phyloP scores from a whole-genome alignment of 2,888 invertebrate genomes.

The Strigamia crassipes region DNA sequence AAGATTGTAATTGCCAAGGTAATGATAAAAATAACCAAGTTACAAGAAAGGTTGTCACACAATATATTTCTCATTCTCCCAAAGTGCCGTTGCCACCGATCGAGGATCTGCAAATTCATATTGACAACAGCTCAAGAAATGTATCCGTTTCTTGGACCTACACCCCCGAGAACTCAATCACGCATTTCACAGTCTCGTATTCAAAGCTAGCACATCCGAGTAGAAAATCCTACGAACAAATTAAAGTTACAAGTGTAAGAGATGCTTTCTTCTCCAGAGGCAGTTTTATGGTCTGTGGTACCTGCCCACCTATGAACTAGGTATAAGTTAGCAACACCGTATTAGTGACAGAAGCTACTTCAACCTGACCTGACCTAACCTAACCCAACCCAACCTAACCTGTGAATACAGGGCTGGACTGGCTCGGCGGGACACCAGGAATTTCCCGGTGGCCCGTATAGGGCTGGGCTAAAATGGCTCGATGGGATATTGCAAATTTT shows the following conservation, averaged over 20 bases:
- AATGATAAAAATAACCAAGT: neutral
- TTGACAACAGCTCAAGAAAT: neutral
- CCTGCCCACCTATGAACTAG: too few species aligned
- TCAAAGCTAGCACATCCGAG: neutral
- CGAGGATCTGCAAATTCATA: neutral
- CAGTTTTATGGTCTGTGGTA: too few species aligned
- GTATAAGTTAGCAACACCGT: too few species aligned
- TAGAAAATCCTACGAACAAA: neutral
- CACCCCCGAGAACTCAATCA: neutral
- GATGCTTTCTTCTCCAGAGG: too few species aligned
- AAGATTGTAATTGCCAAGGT: constrained; percentile 9
- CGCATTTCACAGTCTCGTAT: neutral
- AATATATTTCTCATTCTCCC: neutral
- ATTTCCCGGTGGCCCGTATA: too few species aligned
- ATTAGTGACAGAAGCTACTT: too few species aligned
- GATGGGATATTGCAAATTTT: too few species aligned
- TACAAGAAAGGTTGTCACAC: neutral
- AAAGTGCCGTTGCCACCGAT: neutral
- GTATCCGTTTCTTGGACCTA: neutral
- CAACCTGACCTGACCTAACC: too few species aligned
- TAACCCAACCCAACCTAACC: too few species aligned
- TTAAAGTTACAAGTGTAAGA: neutral
- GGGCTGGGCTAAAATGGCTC: too few species aligned
- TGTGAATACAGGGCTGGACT: too few species aligned
- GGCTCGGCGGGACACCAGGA: too few species aligned